Percentiles rank a stretch among this genome's conserved stretches.
Evolutionary conservation across 2,888 invertebrate genomes (phyloP).

Genomic region (Ecdyonurus torrentis): DNA sequence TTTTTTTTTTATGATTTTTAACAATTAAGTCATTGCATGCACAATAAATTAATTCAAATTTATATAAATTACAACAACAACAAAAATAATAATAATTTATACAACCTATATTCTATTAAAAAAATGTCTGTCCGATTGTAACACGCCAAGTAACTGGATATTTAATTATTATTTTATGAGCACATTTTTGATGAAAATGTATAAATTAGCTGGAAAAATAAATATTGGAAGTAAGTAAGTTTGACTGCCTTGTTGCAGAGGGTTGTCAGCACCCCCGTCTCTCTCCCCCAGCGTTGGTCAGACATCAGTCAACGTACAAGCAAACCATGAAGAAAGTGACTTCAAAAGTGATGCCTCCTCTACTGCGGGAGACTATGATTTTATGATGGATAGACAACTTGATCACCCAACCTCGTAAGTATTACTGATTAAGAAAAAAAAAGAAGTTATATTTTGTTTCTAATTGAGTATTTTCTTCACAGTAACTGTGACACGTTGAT

Average conservation of each 20-base stretch:
- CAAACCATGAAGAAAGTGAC: not conserved
- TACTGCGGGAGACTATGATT: slow-evolving; percentile 29
- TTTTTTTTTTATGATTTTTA: no score
- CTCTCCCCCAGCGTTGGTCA: not conserved
- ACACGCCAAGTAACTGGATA: no score
- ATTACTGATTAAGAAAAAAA: slow-evolving; percentile 23
- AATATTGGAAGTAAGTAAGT: no score
- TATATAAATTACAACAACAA: no score
- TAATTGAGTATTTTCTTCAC: slow-evolving; percentile 12
- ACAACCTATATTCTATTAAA: no score
- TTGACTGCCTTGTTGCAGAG: not conserved
- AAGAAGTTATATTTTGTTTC: not conserved
- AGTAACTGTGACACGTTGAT: slow-evolving; percentile 38
- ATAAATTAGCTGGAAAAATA: no score
- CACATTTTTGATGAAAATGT: no score
- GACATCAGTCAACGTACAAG: not conserved
- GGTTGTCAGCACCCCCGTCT: not conserved
- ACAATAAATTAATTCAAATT: no score
- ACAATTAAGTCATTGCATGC: no score
- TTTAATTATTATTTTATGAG: no score
- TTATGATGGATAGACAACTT: slow-evolving; percentile 46
- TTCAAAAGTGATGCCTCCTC: slow-evolving; percentile 10
- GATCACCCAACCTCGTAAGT: slow-evolving; percentile 66
- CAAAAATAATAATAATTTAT: no score
- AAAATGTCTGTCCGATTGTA: no score